Conservation (phyloP, 2,113 vertebrate species). For the Melanerpes aurifrons region DNA sequence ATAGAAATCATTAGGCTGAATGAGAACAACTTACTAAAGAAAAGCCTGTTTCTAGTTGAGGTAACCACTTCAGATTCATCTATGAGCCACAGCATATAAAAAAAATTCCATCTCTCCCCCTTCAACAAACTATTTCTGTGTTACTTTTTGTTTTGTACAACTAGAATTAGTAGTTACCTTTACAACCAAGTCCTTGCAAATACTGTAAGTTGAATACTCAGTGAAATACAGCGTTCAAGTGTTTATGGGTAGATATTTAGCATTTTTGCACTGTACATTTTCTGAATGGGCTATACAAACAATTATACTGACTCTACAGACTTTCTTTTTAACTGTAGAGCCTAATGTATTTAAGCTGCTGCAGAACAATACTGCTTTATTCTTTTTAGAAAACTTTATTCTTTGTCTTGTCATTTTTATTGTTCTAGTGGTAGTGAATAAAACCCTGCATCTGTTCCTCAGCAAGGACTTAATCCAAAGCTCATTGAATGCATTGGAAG, state of each 20-base stretch:
- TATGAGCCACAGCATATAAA: neutral
- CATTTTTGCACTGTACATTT: neutral
- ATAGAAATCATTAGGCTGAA: neutral
- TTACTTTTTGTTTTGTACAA: neutral
- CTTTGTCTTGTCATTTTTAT: slow-evolving; percentile 54
- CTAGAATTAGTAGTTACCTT: neutral
- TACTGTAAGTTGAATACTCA: neutral
- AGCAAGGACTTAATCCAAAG: slow-evolving; percentile 61
- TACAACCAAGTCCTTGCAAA: neutral
- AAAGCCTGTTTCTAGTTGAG: neutral
- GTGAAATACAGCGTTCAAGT: neutral
- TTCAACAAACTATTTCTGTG: neutral
- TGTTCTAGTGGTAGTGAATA: slow-evolving; percentile 34
- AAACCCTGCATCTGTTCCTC: slow-evolving; percentile 58
- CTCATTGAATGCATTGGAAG: slow-evolving; percentile 38
- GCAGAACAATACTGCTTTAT: slow-evolving; percentile 19
- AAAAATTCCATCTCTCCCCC: neutral
- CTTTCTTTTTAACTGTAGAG: neutral
- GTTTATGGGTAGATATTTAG: neutral
- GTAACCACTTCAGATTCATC: neutral
- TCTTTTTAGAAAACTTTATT: slow-evolving; percentile 27
- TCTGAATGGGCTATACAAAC: slow-evolving; percentile 10
- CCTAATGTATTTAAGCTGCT: slow-evolving; percentile 19
- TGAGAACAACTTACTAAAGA: neutral
- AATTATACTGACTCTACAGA: neutral